Evolutionary conservation across 2,113 vertebrate genomes (phyloP).

Genomic region (Anolis sagrei): DNA sequence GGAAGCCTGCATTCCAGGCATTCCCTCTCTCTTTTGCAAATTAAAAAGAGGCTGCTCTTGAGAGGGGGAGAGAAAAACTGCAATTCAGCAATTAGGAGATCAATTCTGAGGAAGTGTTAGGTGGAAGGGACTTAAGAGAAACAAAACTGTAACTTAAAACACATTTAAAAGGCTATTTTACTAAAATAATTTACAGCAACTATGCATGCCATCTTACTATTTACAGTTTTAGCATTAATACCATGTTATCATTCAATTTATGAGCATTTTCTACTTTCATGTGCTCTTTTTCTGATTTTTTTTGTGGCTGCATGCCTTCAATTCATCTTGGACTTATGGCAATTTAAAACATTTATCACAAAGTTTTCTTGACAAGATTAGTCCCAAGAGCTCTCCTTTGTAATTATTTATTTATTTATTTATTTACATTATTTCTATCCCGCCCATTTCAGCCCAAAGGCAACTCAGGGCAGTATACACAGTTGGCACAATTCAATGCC

Average conservation of each 20-base stretch:
- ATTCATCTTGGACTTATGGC: too few species aligned
- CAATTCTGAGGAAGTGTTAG: background rate
- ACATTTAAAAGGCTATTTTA: background rate
- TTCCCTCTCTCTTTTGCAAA: background rate
- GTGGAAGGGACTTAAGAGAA: background rate
- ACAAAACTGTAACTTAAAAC: background rate
- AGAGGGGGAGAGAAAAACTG: background rate
- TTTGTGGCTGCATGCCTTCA: too few species aligned
- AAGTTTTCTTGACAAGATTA: too few species aligned
- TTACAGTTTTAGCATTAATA: background rate
- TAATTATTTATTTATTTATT: too few species aligned
- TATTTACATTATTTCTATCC: too few species aligned
- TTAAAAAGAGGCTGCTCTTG: background rate
- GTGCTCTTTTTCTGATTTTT: background rate
- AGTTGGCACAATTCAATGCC: too few species aligned
- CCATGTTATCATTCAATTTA: background rate
- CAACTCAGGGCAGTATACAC: too few species aligned
- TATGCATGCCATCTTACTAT: background rate
- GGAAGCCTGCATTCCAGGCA: background rate
- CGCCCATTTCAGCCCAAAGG: too few species aligned
- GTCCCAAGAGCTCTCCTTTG: too few species aligned
- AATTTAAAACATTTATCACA: too few species aligned
- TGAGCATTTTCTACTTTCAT: background rate
- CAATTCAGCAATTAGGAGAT: slow-evolving; percentile 9
- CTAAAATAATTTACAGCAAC: background rate